Conservation (phyloP, 2,113 vertebrate species). For the Syngnathus scovelli region DNA sequence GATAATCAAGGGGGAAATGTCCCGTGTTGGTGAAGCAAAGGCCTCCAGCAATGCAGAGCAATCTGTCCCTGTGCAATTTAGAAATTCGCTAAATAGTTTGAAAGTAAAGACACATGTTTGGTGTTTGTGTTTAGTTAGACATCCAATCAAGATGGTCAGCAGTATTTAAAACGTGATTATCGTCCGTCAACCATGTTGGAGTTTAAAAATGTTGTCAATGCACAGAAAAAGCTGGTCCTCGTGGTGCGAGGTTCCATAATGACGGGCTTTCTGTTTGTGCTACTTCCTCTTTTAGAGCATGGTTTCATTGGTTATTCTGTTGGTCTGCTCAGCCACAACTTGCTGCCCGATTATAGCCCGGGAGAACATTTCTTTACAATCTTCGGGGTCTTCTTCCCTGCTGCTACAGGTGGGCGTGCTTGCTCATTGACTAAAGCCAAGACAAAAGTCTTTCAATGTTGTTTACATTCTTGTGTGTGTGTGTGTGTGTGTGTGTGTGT, state of each 20-base stretch:
- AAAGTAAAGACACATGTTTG: slow-evolving; percentile 1
- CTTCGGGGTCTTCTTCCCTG: slow-evolving; percentile 95
- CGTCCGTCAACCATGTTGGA: not conserved
- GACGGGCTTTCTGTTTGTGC: not conserved
- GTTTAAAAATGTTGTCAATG: not conserved
- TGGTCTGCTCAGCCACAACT: slow-evolving; percentile 79
- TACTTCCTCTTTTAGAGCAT: slow-evolving; percentile 68
- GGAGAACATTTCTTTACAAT: slow-evolving; percentile 93
- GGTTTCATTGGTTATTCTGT: slow-evolving; percentile 87
- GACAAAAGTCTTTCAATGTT: not conserved
- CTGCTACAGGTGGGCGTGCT: slow-evolving; percentile 82
- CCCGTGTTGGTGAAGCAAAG: slow-evolving; percentile 51
- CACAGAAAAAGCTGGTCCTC: not conserved
- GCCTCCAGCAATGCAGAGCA: slow-evolving; percentile 30
- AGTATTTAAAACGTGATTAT: not conserved
- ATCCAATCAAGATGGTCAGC: too few species aligned
- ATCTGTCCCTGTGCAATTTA: slow-evolving; percentile 8
- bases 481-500: not conserved
- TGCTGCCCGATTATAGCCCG: slow-evolving; percentile 80
- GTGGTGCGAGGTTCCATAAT: not conserved
- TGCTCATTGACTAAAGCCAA: not conserved
- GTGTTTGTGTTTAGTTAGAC: not conserved
- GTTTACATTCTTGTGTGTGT: not conserved
- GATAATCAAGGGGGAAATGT: slow-evolving; percentile 78
- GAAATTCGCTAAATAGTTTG: not conserved